phyloP scores from a whole-genome alignment of 2,888 invertebrate species.

The Graphium colonna region DNA sequence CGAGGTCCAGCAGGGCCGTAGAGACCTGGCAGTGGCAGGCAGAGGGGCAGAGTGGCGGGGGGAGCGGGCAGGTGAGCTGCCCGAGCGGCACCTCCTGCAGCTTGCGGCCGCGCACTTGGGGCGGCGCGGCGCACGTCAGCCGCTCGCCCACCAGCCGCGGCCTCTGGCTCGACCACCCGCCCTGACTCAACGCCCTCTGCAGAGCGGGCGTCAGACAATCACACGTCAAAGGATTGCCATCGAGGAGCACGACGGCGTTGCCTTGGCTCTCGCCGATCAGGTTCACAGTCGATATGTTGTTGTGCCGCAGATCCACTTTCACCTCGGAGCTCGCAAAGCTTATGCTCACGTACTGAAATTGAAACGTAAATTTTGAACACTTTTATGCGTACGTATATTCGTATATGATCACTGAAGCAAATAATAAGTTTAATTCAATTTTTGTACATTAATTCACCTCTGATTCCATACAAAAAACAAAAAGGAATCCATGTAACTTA shows the following conservation, averaged over 20 bases:
- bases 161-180: background rate
- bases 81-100: conserved; percentile 9
- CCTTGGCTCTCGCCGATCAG: background rate
- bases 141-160: conserved; percentile 25
- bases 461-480: background rate
- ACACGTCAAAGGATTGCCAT: conserved; percentile 43
- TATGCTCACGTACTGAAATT: conserved; percentile 24
- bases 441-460: too few species aligned
- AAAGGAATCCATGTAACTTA: too few species aligned
- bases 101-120: conserved; percentile 10
- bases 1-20: conserved; percentile 7
- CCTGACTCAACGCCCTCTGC: conserved; percentile 28
- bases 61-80: conserved; percentile 16
- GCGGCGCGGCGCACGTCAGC: conserved; percentile 25
- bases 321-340: conserved; percentile 16
- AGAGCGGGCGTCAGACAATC: conserved; percentile 36
- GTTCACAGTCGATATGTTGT: conserved; percentile 34
- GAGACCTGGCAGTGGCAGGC: conserved; percentile 23
- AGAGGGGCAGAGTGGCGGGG: conserved; percentile 11
- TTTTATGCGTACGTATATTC: too few species aligned
- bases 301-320: conserved; percentile 36
- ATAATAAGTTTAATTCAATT: too few species aligned
- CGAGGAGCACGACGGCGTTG: conserved; percentile 30
- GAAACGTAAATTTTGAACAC: background rate
- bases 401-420: too few species aligned